Evolutionary conservation across 2,888 invertebrate species (phyloP).

Genomic region (Molorchus minor): DNA sequence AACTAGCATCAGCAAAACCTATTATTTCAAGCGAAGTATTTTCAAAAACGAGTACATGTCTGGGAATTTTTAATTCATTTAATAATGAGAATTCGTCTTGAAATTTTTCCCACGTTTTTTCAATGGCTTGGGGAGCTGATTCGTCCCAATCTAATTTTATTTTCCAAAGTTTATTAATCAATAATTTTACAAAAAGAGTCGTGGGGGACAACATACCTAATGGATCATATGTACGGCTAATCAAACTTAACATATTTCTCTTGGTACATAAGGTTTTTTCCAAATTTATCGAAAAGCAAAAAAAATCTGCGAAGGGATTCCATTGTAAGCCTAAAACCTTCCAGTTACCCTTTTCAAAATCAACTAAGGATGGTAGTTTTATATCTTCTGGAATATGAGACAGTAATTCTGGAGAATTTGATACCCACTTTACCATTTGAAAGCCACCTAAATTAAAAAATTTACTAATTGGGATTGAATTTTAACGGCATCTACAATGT

Average conservation of each 20-base stretch:
- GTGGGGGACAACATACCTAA: slow-evolving; percentile 22
- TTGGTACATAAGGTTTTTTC: background rate
- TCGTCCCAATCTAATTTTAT: slow-evolving; percentile 9
- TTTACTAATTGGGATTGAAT: background rate
- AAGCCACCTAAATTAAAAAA: background rate
- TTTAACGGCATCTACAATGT: background rate
- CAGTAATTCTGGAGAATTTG: background rate
- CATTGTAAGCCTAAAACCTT: background rate
- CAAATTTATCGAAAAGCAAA: background rate
- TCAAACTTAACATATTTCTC: background rate
- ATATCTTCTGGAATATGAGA: background rate
- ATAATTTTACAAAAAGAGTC: slow-evolving; percentile 17
- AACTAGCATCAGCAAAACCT: background rate
- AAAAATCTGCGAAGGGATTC: background rate
- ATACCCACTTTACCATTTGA: background rate
- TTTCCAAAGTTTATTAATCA: slow-evolving; percentile 15
- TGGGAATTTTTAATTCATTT: too few species aligned
- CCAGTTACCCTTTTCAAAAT: background rate
- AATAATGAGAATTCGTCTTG: background rate
- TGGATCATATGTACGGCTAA: slow-evolving; percentile 26
- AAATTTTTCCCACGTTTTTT: background rate
- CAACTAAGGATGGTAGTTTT: background rate
- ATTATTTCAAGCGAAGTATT: background rate
- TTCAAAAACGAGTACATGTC: background rate
- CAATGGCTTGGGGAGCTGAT: background rate